These are phyloP conservation scores for Enoplosus armatus DNA, from an alignment of 2,797 vertebrate genomes.

Conservation along the genomic window DNA sequence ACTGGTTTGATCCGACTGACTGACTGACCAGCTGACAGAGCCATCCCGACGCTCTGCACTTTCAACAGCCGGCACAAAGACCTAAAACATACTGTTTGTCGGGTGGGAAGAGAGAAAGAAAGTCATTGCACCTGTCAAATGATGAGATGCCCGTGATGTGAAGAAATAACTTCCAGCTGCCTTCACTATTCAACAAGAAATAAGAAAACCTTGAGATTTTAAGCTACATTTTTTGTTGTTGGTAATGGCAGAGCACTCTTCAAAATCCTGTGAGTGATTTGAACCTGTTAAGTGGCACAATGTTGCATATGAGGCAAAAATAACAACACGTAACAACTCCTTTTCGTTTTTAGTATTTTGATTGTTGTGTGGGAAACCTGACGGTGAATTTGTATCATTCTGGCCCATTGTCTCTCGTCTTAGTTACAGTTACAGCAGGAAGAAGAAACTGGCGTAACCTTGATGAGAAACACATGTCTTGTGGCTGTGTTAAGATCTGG, in stretches of 20 bases:
- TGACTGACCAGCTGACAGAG: background rate
- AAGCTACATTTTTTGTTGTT: background rate
- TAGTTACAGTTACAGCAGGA: background rate
- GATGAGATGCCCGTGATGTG: constrained; percentile 8
- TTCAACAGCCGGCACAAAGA: background rate
- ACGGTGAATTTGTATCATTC: background rate
- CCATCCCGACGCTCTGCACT: background rate
- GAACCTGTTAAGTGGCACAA: background rate
- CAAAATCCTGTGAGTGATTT: constrained; percentile 1
- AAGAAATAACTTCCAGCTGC: constrained; percentile 1
- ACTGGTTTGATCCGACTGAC: background rate
- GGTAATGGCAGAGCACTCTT: background rate
- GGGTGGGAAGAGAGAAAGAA: background rate
- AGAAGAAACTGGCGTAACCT: background rate
- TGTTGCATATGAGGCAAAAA: background rate
- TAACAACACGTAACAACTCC: background rate
- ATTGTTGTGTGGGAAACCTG: constrained; percentile 7
- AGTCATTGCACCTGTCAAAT: background rate
- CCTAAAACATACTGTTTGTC: background rate
- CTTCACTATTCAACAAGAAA: background rate
- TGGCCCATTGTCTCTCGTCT: background rate
- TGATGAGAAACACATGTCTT: background rate
- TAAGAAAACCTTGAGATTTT: constrained; percentile 24
- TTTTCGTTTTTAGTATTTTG: background rate
- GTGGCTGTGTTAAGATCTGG: background rate